Percentiles rank a stretch among this genome's conserved stretches.
Conservation (phyloP, 1,140 invertebrate genomes). For the Drosophila sucinea region DNA sequence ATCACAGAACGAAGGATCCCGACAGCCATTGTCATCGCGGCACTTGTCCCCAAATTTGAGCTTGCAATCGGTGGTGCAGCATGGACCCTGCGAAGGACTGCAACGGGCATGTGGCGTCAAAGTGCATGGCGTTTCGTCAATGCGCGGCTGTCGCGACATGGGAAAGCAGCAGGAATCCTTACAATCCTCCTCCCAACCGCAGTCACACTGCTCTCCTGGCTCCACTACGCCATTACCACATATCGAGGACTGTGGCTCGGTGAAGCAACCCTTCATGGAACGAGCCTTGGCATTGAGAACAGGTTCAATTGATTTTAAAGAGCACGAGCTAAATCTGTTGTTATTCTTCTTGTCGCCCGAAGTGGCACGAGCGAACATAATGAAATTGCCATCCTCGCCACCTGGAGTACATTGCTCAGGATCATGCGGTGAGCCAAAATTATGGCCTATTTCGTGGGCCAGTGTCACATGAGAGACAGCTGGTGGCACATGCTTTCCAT, state of each 20-base stretch:
- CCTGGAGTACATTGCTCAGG: constrained; percentile 95
- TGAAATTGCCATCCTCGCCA: constrained; percentile 97
- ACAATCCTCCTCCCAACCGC: constrained; percentile 98
- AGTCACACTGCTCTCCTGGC: constrained; percentile 98
- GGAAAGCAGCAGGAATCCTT: constrained; percentile 97
- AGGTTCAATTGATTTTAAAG: constrained; percentile 96
- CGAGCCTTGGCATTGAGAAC: constrained; percentile 96
- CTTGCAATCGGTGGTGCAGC: constrained; percentile 94
- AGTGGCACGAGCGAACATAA: constrained; percentile 98
- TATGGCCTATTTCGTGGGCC: constrained; percentile 99
- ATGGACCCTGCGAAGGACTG: constrained; percentile 91
- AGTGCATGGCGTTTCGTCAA: constrained; percentile 92
- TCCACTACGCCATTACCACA: constrained; percentile 99
- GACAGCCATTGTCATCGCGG: constrained; percentile 96
- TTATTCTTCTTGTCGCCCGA: constrained; percentile 98
- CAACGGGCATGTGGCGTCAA: constrained; percentile 86
- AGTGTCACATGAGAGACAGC: constrained; percentile 99
- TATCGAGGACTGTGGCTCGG: constrained; percentile 93
- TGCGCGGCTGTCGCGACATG: constrained; percentile 89
- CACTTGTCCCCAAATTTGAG: constrained; percentile 94
- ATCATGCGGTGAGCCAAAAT: constrained; percentile 99
- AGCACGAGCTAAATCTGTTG: constrained; percentile 96
- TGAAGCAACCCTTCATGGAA: constrained; percentile 95
- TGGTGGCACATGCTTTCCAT: constrained; percentile 98
- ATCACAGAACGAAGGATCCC: constrained; percentile 95